These are phyloP conservation scores for Eumerus sabulonum DNA, from an alignment of 2,888 invertebrate genomes.

Conservation along the genomic window DNA sequence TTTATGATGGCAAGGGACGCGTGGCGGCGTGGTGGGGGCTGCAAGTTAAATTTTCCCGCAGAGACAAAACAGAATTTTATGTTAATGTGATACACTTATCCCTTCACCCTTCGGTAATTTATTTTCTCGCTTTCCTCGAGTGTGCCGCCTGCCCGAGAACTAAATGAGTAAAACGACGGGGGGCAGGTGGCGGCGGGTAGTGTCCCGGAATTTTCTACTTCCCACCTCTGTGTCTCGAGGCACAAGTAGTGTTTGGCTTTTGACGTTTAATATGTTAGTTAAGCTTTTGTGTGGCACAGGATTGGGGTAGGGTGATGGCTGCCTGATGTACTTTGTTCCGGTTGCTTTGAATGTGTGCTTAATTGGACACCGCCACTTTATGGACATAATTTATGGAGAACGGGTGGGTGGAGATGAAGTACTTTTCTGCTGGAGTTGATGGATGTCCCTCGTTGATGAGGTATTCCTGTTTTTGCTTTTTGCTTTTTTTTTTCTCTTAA, in stretches of 20 bases:
- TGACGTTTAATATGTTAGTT: slow-evolving; percentile 63
- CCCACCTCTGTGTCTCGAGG: background rate
- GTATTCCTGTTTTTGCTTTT: too few species aligned
- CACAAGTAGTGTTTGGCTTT: slow-evolving; percentile 22
- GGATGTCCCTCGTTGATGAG: slow-evolving; percentile 31
- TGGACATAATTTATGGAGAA: slow-evolving; percentile 53
- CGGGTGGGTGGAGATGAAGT: slow-evolving; percentile 7
- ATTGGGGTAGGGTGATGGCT: slow-evolving; percentile 14
- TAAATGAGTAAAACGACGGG: slow-evolving; percentile 39
- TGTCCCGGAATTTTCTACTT: too few species aligned
- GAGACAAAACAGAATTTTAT: slow-evolving; percentile 68
- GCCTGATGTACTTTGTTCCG: slow-evolving; percentile 53
- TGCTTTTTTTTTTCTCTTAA: too few species aligned
- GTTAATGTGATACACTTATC: slow-evolving; percentile 69
- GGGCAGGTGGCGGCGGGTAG: too few species aligned
- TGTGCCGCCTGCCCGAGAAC: slow-evolving; percentile 1
- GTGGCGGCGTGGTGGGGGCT: background rate
- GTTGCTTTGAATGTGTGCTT: slow-evolving; percentile 63
- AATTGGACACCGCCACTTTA: slow-evolving; percentile 63
- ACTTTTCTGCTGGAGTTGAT: slow-evolving; percentile 30
- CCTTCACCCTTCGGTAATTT: slow-evolving; percentile 68
- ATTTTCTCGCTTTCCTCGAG: slow-evolving; percentile 59
- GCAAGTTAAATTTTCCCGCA: slow-evolving; percentile 60
- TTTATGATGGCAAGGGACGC: slow-evolving; percentile 70
- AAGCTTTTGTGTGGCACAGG: slow-evolving; percentile 4